A percentile compares a stretch with the other conserved stretches of the same genome.
These are phyloP conservation scores for Dryocosmus kuriphilus DNA, from an alignment of 2,888 invertebrate genomes.

Conservation along the genomic window DNA sequence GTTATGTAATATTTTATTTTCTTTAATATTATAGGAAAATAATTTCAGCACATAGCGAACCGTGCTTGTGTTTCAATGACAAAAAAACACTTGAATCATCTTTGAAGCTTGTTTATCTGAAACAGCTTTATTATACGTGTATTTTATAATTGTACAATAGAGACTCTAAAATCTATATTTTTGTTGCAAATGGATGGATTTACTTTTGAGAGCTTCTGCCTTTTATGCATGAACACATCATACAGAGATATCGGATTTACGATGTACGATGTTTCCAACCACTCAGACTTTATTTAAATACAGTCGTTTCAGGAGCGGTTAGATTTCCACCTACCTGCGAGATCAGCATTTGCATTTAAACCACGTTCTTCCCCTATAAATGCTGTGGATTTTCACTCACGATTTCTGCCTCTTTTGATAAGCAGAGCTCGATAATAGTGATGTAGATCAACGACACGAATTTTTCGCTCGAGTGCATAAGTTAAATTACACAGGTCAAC, in stretches of 20 bases:
- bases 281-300: constrained; percentile 32
- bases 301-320: constrained; percentile 12
- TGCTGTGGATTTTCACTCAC: constrained; percentile 4
- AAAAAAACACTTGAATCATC: background rate
- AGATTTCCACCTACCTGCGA: constrained; percentile 18
- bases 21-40: too few species aligned
- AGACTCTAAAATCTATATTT: background rate
- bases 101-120: background rate
- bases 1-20: too few species aligned
- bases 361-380: constrained; percentile 17
- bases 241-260: constrained; percentile 14
- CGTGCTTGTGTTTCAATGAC: background rate
- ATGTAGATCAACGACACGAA: background rate
- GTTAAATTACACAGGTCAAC: background rate
- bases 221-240: constrained; percentile 14
- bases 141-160: background rate
- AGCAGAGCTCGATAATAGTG: background rate
- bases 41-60: background rate
- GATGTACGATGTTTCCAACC: constrained; percentile 22
- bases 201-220: constrained; percentile 16
- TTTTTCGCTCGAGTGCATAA: background rate
- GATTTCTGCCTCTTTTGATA: constrained; percentile 9
- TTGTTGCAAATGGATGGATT: background rate
- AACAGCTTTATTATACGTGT: background rate
- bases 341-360: constrained; percentile 11